A percentile compares a stretch with the other conserved stretches of the same genome.
Evolutionary conservation across 2,797 vertebrate genomes (phyloP).

Genomic region (Hapalemur alaotrensis): DNA sequence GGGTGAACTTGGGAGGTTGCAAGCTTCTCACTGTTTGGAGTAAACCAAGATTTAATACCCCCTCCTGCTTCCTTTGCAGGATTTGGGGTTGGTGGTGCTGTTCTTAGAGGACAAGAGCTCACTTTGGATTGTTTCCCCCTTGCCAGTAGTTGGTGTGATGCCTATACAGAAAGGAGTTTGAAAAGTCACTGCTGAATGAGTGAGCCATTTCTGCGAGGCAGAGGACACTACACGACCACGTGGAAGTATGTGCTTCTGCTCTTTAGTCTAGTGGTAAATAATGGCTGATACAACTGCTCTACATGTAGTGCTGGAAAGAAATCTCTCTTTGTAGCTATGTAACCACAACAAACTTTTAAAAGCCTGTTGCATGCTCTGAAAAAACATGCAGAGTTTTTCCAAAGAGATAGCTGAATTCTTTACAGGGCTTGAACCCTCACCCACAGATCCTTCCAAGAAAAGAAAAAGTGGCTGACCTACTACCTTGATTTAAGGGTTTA

Average conservation of each 20-base stretch:
- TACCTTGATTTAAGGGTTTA: background rate
- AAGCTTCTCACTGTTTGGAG: background rate
- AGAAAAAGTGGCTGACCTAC: background rate
- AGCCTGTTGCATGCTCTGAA: background rate
- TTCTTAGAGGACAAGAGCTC: background rate
- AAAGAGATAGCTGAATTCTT: background rate
- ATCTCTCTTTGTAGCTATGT: background rate
- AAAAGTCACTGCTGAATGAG: background rate
- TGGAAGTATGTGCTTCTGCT: background rate
- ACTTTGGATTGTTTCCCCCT: background rate
- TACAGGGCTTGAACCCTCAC: background rate
- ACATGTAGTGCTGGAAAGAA: background rate
- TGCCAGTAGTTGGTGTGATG: background rate
- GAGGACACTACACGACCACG: accelerated
- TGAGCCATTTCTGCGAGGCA: too few species aligned
- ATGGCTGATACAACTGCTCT: background rate
- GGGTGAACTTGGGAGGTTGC: background rate
- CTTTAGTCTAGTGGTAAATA: background rate
- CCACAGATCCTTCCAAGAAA: background rate
- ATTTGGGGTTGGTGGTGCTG: background rate
- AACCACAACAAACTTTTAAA: background rate
- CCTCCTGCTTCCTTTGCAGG: background rate
- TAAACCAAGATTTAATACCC: background rate
- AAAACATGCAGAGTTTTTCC: background rate
- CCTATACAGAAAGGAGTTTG: background rate